Conservation (phyloP, 2,888 invertebrate species). For the Amitus sp. region DNA sequence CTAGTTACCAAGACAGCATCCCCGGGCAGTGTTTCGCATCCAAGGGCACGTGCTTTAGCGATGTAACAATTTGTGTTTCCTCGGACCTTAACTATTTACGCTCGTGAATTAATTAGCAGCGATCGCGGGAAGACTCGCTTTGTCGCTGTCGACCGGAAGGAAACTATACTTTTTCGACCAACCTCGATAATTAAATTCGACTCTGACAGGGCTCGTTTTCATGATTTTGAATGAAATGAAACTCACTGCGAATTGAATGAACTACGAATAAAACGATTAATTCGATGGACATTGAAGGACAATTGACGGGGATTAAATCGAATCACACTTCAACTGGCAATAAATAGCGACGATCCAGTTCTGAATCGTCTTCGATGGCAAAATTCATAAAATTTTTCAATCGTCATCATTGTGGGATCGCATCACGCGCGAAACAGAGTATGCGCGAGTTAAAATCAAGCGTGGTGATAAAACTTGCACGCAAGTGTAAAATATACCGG, state of each 20-base stretch:
- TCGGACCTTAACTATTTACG: background rate
- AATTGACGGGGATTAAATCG: background rate
- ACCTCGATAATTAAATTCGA: no score
- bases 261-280: no score
- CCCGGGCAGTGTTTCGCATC: slow-evolving; percentile 14
- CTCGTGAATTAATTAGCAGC: background rate
- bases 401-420: background rate
- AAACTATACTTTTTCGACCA: no score
- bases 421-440: no score
- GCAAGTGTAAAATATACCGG: slow-evolving; percentile 12
- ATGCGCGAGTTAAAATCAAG: background rate
- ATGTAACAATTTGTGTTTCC: slow-evolving; percentile 19
- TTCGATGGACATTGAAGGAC: no score
- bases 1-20: slow-evolving; percentile 1
- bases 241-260: no score
- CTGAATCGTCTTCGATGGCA: background rate
- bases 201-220: no score
- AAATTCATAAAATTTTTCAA: background rate
- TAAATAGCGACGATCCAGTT: background rate
- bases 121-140: no score
- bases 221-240: no score
- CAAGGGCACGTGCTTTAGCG: slow-evolving; percentile 15
- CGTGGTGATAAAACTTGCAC: slow-evolving; percentile 1
- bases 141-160: no score
- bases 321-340: background rate